Percentiles rank a stretch among this genome's conserved stretches.
Conservation (phyloP, 2,888 invertebrate species). For the Calameuta filiformis region DNA sequence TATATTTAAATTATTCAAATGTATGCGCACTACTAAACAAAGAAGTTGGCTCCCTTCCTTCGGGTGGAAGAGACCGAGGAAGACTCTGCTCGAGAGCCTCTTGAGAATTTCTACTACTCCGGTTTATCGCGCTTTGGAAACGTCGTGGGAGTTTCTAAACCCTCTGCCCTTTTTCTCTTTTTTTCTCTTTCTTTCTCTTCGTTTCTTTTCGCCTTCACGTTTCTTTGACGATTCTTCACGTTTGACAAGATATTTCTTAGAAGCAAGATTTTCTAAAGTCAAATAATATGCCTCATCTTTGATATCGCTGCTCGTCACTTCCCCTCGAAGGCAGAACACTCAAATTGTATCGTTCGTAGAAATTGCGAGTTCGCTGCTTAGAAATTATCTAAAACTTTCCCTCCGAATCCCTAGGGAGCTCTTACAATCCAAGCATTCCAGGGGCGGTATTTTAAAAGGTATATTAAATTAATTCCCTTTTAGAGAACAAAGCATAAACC, state of each 20-base stretch:
- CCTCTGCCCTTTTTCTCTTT: fast-evolving
- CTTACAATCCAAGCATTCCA: neutral
- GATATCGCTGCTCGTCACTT: neutral
- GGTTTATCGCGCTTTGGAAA: neutral
- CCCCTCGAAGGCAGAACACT: neutral
- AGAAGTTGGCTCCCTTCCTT: neutral
- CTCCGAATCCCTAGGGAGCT: constrained; percentile 27
- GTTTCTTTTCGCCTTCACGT: too few species aligned
- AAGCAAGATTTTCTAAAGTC: neutral
- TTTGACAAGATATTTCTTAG: neutral
- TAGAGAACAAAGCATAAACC: neutral
- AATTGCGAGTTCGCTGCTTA: neutral
- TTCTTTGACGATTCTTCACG: neutral
- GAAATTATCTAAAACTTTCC: constrained; percentile 31
- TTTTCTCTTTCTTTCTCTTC: neutral
- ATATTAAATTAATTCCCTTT: neutral
- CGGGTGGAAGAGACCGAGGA: neutral
- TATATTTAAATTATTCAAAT: constrained; percentile 13
- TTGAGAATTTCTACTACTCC: neutral
- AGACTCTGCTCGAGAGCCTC: neutral
- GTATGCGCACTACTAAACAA: neutral
- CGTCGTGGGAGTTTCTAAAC: neutral
- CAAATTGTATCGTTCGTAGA: neutral
- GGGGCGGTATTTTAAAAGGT: neutral
- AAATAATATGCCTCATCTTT: too few species aligned